A percentile compares a stretch with the other conserved stretches of the same genome.
Evolutionary conservation across 1,140 invertebrate genomes (phyloP).

Genomic region (Drosophila aff.): DNA sequence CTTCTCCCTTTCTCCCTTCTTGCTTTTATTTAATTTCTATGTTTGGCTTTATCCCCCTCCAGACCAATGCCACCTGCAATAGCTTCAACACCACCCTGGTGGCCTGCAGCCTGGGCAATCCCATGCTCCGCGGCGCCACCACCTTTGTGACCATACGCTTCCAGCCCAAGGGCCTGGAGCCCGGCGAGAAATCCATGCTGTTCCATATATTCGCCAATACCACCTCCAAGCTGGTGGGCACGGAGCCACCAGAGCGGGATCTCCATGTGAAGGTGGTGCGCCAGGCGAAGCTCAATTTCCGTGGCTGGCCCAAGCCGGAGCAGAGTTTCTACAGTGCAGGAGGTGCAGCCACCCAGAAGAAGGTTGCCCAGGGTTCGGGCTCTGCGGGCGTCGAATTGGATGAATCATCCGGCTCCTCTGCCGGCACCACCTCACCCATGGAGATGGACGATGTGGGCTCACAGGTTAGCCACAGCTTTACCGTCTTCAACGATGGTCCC

Average conservation of each 20-base stretch:
- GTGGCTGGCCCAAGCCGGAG: constrained; percentile 89
- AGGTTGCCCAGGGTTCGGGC: constrained; percentile 68
- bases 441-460: constrained; percentile 94
- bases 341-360: constrained; percentile 77
- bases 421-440: constrained; percentile 86
- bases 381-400: constrained; percentile 62
- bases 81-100: constrained; percentile 91
- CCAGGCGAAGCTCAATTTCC: constrained; percentile 92
- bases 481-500: constrained; percentile 94
- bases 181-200: constrained; percentile 89
- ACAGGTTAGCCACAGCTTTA: constrained; percentile 93
- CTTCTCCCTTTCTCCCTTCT: too few species aligned
- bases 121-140: constrained; percentile 88
- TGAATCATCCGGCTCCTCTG: constrained; percentile 85
- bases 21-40: not conserved
- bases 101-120: constrained; percentile 94
- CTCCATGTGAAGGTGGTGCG: constrained; percentile 90
- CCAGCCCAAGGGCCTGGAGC: constrained; percentile 90
- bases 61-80: constrained; percentile 88
- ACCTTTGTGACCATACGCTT: constrained; percentile 90
- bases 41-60: too few species aligned
- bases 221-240: constrained; percentile 90
- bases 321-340: constrained; percentile 93
- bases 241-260: constrained; percentile 86
- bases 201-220: constrained; percentile 94